Evolutionary conservation across 1,140 invertebrate genomes (phyloP).

Genomic region (Radopholus similis): DNA sequence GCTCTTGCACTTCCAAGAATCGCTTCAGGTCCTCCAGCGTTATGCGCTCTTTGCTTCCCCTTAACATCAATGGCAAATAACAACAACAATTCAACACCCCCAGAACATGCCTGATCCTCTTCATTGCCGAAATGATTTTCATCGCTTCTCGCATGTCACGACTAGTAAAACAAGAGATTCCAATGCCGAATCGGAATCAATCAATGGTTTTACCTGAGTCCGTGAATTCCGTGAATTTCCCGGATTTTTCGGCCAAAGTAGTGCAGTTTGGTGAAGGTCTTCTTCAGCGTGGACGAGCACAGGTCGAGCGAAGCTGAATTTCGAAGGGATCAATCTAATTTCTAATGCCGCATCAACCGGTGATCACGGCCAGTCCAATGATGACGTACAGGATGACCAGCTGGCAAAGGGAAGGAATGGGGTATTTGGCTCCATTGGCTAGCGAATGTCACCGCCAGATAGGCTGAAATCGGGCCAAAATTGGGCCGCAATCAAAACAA

Average conservation of each 20-base stretch:
- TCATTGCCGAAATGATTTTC: conserved; percentile 58
- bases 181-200: conserved; percentile 54
- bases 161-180: no score
- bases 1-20: conserved; percentile 59
- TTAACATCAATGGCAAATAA: no score
- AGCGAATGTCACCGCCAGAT: conserved; percentile 47
- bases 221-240: conserved; percentile 35
- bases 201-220: conserved; percentile 8
- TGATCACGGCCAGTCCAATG: conserved; percentile 58
- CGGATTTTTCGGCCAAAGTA: conserved; percentile 60
- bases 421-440: background rate
- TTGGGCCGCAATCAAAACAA: background rate
- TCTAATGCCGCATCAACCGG: conserved; percentile 21
- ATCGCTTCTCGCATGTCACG: conserved; percentile 59
- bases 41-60: conserved; percentile 58
- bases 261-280: conserved; percentile 58
- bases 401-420: conserved; percentile 28
- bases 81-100: background rate
- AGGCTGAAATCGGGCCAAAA: background rate
- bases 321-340: background rate
- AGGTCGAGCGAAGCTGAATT: conserved; percentile 50
- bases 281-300: conserved; percentile 55
- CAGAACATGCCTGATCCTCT: conserved; percentile 55
- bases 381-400: conserved; percentile 57
- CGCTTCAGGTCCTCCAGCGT: conserved; percentile 59